Base-by-base conservation (phyloP, 2,888 invertebrate species). In the Spodoptera picta region DNA sequence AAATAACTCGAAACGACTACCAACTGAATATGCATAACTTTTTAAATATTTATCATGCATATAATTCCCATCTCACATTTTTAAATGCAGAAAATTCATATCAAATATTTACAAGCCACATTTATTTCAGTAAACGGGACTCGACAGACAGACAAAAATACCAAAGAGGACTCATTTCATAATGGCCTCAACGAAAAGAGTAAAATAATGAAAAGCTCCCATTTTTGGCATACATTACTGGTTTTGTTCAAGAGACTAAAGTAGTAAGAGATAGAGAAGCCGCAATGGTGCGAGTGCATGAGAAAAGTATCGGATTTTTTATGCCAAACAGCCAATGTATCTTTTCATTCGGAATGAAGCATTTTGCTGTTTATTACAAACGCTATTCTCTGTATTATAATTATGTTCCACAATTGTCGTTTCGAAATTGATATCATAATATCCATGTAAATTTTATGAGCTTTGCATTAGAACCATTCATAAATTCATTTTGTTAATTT, bases 401-500 rank as follows among this genome's bases (percentile, higher is more conserved):
- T 74, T 60, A 64, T 57, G 49, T 67, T 52, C 5, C 54, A 31
- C 31, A 23, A 69, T 48, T 69, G 55, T 58, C 54, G 41, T 61
- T 64, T 6, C 12, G 43, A n/a, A 66, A 66, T 66, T 75, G 48
- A 66, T 70, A 71, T 70, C 45, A 46, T 63, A 65, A 65, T 54
- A 24, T 24, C 31, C 24, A 41, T 70, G 62, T 58, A 41, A 49
- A 65, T 73, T 58, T 60, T 60, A 49, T 48, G 12, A 48, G 58
- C 36, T 58, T 53, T 10, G 31, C 48, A 52, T 54, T 49, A 51
- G 69, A 69, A 48, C 49, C 50, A 58, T 74, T 50, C 42, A 56
- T 59, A 66, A 58, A 69, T 69, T 65, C 41, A 51, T 57, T 65
- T 59, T 44, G 60, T 58, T 74, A 60, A 73, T 70, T 70, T 59